Evolutionary conservation across 2,888 invertebrate genomes (phyloP), one percentile per base, ranked within the genome.

Genomic region (Celastrina argiolus): DNA sequence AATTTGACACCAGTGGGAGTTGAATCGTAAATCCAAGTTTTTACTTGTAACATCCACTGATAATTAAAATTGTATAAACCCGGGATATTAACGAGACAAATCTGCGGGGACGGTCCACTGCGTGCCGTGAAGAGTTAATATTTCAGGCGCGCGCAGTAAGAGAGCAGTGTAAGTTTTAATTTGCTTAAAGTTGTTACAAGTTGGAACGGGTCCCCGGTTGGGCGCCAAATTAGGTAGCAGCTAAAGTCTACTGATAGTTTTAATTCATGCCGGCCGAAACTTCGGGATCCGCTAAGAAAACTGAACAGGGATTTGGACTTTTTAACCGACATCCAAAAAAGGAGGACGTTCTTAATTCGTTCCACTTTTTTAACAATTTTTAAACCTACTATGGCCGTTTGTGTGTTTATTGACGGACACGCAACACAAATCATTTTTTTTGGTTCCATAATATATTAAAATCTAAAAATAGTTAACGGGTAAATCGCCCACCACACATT

Each of bases 161-260:
- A 81, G 81, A 83, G 84, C 88, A 84, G 87, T 88, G 74, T 78
- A 90, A 91, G 84, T 90, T 91, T 91, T 90, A 90, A 91, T 91
- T 91, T 88, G 90, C 87, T 91, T 90, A 86, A 87, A 90, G 83
- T 90, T 88, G 88, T 87, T 85, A 85, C 87, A 85, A 89, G 79
- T 89, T 88, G 84, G 87, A 88, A 87, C 87, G 84, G 83, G 84
- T 84, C 89, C 87, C 86, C 81, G 74, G 87, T 81, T 83, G 85
- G 82, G 82, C 84, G 86, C 88, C 88, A 88, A 89, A 89, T 88
- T 89, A 86, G 84, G 83, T 45, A 85, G 85, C 82, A 82, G 84
- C 80, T 75, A 74, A 76, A 70, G 78, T 80, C 78, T 76, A 81
- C 82, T 83, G 87, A 87, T 88, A 88, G 85, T 87, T 74, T 87